phyloP scores from a whole-genome alignment of 2,113 vertebrate genomes.

The Conger conger region DNA sequence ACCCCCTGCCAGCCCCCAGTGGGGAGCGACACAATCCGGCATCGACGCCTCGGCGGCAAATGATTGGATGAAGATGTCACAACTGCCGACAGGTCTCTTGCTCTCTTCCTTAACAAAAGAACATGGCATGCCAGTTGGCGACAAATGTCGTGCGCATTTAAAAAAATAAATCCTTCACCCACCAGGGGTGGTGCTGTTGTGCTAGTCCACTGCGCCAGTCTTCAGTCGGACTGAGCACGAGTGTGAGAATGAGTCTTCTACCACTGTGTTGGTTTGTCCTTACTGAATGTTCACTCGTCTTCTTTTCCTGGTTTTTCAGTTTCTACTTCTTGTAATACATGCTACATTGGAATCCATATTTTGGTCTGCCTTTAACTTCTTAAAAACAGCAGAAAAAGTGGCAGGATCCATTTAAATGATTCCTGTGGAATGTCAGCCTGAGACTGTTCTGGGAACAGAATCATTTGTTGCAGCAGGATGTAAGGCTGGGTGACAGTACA shows the following conservation, averaged over 20 bases:
- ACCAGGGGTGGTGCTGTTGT: not conserved
- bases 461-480: not conserved
- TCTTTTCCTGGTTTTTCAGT: not conserved
- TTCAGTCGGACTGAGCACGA: not conserved
- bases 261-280: not conserved
- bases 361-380: not conserved
- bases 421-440: not conserved
- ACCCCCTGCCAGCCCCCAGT: constrained; percentile 29
- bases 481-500: not conserved
- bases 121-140: constrained; percentile 42
- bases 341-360: not conserved
- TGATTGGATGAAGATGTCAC: constrained; percentile 74
- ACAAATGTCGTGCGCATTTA: not conserved
- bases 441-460: constrained; percentile 1
- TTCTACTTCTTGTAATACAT: too few species aligned
- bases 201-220: not conserved
- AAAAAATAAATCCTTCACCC: not conserved
- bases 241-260: not conserved
- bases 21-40: constrained; percentile 66
- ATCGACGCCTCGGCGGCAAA: constrained; percentile 63
- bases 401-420: constrained; percentile 13
- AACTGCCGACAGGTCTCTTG: constrained; percentile 51
- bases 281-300: not conserved
- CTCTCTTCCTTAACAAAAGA: constrained; percentile 45
- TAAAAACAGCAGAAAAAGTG: not conserved